Evolutionary conservation across 2,888 invertebrate species (phyloP).

Genomic region (Elysia crispata): DNA sequence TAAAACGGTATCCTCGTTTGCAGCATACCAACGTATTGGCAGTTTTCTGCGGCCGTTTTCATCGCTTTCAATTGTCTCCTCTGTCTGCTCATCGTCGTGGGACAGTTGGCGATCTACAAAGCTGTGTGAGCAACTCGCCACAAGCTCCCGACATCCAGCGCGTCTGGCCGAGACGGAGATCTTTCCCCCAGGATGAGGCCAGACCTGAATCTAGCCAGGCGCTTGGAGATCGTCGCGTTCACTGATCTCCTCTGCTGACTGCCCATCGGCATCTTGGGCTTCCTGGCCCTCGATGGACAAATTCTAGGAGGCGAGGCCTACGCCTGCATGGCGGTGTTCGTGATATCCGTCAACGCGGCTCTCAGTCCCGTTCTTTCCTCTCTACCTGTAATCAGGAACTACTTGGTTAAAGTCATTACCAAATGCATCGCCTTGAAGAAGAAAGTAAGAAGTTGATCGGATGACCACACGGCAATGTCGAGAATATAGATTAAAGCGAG

Average conservation of each 20-base stretch:
- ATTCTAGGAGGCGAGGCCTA: conserved; percentile 17
- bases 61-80: conserved; percentile 67
- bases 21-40: conserved; percentile 56
- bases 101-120: conserved; percentile 70
- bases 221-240: conserved; percentile 66
- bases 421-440: too few species aligned
- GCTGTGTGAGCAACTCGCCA: neutral
- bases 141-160: neutral
- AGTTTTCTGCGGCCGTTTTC: conserved; percentile 50
- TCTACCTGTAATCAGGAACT: neutral
- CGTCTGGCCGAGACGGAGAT: neutral
- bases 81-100: conserved; percentile 68
- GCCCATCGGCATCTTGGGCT: conserved; percentile 53
- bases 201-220: conserved; percentile 63
- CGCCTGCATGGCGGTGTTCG: conserved; percentile 27
- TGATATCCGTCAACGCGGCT: conserved; percentile 41
- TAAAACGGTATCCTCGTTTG: conserved; percentile 52
- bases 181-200: conserved; percentile 46
- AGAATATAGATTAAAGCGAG: too few species aligned
- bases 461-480: too few species aligned
- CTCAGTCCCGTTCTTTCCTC: conserved; percentile 43
- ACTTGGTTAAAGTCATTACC: too few species aligned
- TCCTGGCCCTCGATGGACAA: conserved; percentile 7
- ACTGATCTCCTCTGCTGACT: conserved; percentile 70
- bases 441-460: too few species aligned